Evolutionary conservation across 2,888 invertebrate genomes (phyloP), one percentile per base, ranked within the genome.

Genomic region (Cosmopolites sordidus): DNA sequence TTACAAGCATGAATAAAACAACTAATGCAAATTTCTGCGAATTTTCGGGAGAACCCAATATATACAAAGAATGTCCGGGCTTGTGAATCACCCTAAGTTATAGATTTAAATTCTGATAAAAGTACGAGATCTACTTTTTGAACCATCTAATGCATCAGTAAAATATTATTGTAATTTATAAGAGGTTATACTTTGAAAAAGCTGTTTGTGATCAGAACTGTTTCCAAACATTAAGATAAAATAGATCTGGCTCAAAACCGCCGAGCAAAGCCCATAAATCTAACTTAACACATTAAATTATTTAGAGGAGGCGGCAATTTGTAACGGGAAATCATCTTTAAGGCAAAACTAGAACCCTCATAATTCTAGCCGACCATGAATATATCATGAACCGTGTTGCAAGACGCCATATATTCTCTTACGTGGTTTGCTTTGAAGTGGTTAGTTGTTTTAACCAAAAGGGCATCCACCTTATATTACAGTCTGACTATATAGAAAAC

Each of bases 251-350:
- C 22, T n/a, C n/a, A n/a, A 51, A 27, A 47, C n/a, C 15, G 43
- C 22, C 38, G 37, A 30, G 27, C 15, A 9, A 18, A 6, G 17
- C 5, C 56, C 60, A 64, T 70, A 69, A 69, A 69, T 69, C 64
- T 60, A 59, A 62, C 63, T 67, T 69, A 68, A 63, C 61, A 64
- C 66, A 69, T 71, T 72, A 70, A 71, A 72, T 70, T 70, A 72
- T 71, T 72, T 69, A 71, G 68, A 65, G 66, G 66, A 67, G 64
- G 63, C 64, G 64, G 70, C 69, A 70, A 72, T 72, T 72, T 69
- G 71, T 72, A 66, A 71, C 68, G 64, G 69, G 68, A 72, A 47
- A 71, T 72, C 67, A 72, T 70, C 67, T 67, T 69, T 68, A 70
- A 67, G 64, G 65, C 68, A 64, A 65, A 63, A 62, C 62, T 66